Evolutionary conservation across 2,113 vertebrate species (phyloP).

Genomic region (Pristiophorus japonicus): DNA sequence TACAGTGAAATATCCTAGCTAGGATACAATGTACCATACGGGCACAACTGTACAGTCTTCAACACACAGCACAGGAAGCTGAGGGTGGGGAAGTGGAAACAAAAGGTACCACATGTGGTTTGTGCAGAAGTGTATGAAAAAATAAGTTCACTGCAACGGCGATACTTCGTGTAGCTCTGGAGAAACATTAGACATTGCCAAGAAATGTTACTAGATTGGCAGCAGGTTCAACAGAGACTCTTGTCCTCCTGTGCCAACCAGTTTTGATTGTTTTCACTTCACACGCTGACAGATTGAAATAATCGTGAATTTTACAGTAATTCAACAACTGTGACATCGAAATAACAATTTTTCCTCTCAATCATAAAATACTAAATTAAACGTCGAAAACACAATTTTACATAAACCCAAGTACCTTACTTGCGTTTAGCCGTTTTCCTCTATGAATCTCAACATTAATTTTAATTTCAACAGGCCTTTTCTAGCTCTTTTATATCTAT

Average conservation of each 20-base stretch:
- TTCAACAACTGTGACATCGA: not conserved
- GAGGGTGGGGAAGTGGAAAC: constrained; percentile 5
- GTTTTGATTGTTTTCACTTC: not conserved
- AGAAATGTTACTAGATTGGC: not conserved
- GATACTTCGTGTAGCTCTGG: not conserved
- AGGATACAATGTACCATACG: not conserved
- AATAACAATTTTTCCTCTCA: not conserved
- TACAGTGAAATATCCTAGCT: not conserved
- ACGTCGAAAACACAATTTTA: not conserved
- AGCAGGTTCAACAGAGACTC: too few relatives aligned
- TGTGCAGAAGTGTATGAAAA: not conserved
- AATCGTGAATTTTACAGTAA: not conserved
- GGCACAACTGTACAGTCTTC: not conserved
- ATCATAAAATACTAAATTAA: not conserved
- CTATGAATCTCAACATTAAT: not conserved
- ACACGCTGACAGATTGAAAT: not conserved
- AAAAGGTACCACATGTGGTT: not conserved
- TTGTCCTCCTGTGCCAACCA: too few relatives aligned
- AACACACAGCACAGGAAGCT: not conserved
- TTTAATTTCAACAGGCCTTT: not conserved
- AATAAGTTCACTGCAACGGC: not conserved
- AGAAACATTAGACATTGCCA: not conserved
- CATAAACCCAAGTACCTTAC: not conserved
- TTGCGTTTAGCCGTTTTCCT: not conserved
- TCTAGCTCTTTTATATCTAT: not conserved